Evolutionary conservation across 2,113 vertebrate genomes (phyloP), one percentile per base, ranked within the genome.

Genomic region (Oxyruncus cristatus): DNA sequence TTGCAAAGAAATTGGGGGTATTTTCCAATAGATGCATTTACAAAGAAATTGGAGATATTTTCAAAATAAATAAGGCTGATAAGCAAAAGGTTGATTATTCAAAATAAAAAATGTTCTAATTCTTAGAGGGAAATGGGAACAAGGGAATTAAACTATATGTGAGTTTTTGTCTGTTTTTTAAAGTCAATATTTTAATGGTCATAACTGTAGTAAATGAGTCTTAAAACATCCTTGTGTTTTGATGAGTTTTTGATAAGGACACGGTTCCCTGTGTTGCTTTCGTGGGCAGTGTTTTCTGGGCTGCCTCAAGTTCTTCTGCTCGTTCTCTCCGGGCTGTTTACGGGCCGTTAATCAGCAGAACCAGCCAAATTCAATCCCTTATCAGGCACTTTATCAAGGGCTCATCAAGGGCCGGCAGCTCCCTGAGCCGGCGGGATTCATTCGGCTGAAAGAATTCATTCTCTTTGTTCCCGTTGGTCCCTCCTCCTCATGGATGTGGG

Each of bases 81-180:
- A 28, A 7, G 47, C n/a, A 41, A 35, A 53, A 12, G 13, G 28
- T n/a, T 22, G 17, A 41, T 47, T 62, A 83, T 22, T 65, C 26
- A 35, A 32, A 32, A 41, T 4, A 83, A 41, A 76, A 6, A 23
- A 49, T 6, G 9, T 30, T 35, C 17, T 8, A 27, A 27, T 49
- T 35, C 21, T 49, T 49, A 2, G 37, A 17, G 32, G 24, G 13
- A 23, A 27, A 24, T 1, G 35, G 67, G 44, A 65, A 39, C 8
- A 44, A 28, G 1, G 28, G 14, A 75, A n/a, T 55, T 23, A 9
- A 67, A 22, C 4, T 2, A 0, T 0, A 0, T 5, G 10, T 41
- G 56, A 37, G 27, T n/a, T 56, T 37, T n/a, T 11, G 55, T 4
- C 30, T 53, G 0, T 2, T 66, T 86, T 37, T 37, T 33, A 4